Base-by-base conservation (phyloP, 2,888 invertebrate species). In the Nemurella pictetii region DNA sequence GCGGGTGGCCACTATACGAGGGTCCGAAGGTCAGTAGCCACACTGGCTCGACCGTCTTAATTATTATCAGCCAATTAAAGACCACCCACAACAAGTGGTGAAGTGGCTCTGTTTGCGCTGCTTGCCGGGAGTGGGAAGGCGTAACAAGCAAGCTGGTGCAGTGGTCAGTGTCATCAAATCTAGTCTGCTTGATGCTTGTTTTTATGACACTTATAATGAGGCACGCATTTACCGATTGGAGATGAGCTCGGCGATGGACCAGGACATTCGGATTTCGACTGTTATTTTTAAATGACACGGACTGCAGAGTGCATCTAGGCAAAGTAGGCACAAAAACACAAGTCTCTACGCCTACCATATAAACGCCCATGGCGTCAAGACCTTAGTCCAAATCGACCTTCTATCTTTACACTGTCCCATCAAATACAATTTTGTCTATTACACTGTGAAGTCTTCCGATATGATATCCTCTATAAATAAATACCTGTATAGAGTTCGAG, bases 11-110 rank as follows among this genome's bases (percentile, higher is more conserved):
- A 75, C 4, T 75, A 12, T 55, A 55, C 15, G 9, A 12, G 20
- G 20, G 55, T 55, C 55, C 55, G 75, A 75, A 75, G 75, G 75
- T 75, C 75, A 75, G 75, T 75, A 75, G 75, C 75, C 75, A 75
- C 75, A 55, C 55, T 55, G 15, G 20, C 55, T 55, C 20, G 3
- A 20, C 55, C 27, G 75, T 75, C 75, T 75, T 75, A 75, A 75
- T 75, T 75, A 75, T 75, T 28, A 28, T 27, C 75, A 20, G 75
- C 75, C 75, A 75, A 75, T 75, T 75, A 75, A 75, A 75, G 75
- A 75, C 75, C 75, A 75, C 75, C 75, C 75, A 75, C 75, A 27
- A 55, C 55, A 55, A 55, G 55, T 55, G 20, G 55, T 55, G 20
- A 12, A 55, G 55, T 55, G 55, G 9, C 55, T 55, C n/a, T n/a